Conservation (phyloP, 2,113 vertebrate species). For the Falcunculus frontatus region DNA sequence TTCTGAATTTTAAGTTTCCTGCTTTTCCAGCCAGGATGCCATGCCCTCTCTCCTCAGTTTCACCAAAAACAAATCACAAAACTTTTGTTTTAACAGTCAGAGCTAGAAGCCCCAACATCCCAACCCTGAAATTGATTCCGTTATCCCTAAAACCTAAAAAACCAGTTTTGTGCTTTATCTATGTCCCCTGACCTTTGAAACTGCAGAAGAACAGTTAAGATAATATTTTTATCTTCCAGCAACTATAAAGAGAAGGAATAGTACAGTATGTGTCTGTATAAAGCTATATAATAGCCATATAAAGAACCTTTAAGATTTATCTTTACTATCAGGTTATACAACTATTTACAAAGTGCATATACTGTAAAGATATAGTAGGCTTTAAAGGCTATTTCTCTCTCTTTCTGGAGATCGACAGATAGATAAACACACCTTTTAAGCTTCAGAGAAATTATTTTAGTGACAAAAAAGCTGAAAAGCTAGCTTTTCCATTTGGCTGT, state of each 20-base stretch:
- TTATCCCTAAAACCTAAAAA: not conserved
- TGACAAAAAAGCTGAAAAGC: not conserved
- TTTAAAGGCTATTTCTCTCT: not conserved
- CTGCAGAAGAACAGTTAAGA: not conserved
- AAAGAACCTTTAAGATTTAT: constrained; percentile 1
- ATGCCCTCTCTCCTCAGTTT: not conserved
- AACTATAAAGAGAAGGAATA: not conserved
- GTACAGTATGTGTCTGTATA: not conserved
- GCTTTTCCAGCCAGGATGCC: not conserved
- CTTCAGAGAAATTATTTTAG: not conserved
- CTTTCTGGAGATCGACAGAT: not conserved
- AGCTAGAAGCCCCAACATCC: not conserved
- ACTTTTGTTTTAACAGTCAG: not conserved
- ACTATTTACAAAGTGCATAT: not conserved
- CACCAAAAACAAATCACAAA: not conserved
- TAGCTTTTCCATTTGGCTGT: not conserved
- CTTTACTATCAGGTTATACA: not conserved
- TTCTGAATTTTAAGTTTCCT: not conserved
- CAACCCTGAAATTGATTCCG: not conserved
- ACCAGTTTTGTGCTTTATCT: not conserved
- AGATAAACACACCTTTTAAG: not conserved
- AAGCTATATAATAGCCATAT: not conserved
- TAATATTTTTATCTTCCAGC: not conserved
- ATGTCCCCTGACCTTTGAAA: not conserved
- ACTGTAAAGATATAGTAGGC: not conserved